Evolutionary conservation across 1,140 invertebrate genomes (phyloP), one percentile per base, ranked within the genome.

Genomic region (Maniola jurtina): DNA sequence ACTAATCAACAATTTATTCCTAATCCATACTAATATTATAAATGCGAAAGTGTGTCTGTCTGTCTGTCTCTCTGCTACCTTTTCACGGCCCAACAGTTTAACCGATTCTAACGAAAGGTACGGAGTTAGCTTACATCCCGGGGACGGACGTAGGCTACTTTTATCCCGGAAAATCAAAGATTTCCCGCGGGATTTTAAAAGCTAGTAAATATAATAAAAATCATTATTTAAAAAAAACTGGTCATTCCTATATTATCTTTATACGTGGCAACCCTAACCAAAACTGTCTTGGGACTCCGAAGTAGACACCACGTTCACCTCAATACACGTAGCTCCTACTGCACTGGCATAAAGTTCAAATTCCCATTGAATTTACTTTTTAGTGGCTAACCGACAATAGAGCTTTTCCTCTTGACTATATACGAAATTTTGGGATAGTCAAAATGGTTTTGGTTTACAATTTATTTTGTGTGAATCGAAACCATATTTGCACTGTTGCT

Each of bases 381-480:
- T 48, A 64, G 66, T 68, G 66, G 61, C 61, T 57, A 68, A 61
- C 56, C 56, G 40, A 56, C 78, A 79, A 79, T 77, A 71, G 67
- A 61, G 74, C 72, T 81, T 76, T 74, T 75, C 75, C 76, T 68
- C 70, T 77, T 72, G 77, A 81, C 75, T 78, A 71, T 75, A 62
- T 68, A 34, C 57, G 38, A 64, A 62, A 55, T 68, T 68, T 64
- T 48, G 62, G 63, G 71, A 60, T 72, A 61, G 70, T 68, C 58
- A 69, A 76, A 69, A 69, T 47, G 48, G 36, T 56, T 68, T 64
- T 65, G 64, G 57, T 60, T 60, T 61, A 61, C 47, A 66, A 66
- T 66, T 66, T 66, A 42, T 48, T 15, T 25, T 66, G 56, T 48
- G 14, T 25, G 33, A 52, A 55, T 63, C 11, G 52, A 55, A 42